A percentile compares a stretch with the other conserved stretches of the same genome.
Evolutionary conservation across 2,888 invertebrate species (phyloP).

Genomic region (Dascillus cervinus): DNA sequence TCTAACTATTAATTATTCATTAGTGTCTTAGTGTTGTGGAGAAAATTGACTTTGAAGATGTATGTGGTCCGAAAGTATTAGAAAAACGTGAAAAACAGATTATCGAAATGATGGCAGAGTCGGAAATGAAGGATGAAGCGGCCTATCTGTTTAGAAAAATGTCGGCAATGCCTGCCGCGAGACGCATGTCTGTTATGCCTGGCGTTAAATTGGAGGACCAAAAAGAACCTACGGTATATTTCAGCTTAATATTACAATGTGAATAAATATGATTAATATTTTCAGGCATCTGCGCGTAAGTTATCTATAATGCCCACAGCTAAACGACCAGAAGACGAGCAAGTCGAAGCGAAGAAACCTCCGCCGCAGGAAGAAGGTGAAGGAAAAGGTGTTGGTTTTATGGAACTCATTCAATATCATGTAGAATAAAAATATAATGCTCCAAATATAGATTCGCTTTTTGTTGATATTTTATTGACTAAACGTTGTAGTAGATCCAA

Average conservation of each 20-base stretch:
- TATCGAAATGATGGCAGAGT: slow-evolving; percentile 37
- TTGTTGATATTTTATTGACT: too few relatives aligned
- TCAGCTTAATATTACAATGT: too few relatives aligned
- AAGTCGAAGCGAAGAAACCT: background rate
- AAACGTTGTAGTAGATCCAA: too few relatives aligned
- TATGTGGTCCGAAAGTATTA: slow-evolving; percentile 34
- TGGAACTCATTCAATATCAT: slow-evolving; percentile 21
- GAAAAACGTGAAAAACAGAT: slow-evolving; percentile 41
- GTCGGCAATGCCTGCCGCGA: slow-evolving; percentile 39
- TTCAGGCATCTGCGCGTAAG: slow-evolving; percentile 9
- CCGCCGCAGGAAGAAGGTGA: background rate
- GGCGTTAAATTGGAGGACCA: slow-evolving; percentile 33
- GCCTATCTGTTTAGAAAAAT: slow-evolving; percentile 42
- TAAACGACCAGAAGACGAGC: slow-evolving; percentile 1
- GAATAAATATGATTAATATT: too few relatives aligned
- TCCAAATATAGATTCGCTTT: too few relatives aligned
- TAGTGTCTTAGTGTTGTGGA: slow-evolving; percentile 36
- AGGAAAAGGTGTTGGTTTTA: slow-evolving; percentile 17
- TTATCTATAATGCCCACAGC: slow-evolving; percentile 14
- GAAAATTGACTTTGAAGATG: slow-evolving; percentile 36
- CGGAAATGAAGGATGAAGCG: slow-evolving; percentile 39
- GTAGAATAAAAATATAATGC: too few relatives aligned
- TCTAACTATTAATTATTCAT: slow-evolving; percentile 11
- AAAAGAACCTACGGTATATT: too few relatives aligned
- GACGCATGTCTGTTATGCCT: slow-evolving; percentile 46